Evolutionary conservation across 1,140 invertebrate species (phyloP), one percentile per base, ranked within the genome.

Genomic region (Drosophila serrata): DNA sequence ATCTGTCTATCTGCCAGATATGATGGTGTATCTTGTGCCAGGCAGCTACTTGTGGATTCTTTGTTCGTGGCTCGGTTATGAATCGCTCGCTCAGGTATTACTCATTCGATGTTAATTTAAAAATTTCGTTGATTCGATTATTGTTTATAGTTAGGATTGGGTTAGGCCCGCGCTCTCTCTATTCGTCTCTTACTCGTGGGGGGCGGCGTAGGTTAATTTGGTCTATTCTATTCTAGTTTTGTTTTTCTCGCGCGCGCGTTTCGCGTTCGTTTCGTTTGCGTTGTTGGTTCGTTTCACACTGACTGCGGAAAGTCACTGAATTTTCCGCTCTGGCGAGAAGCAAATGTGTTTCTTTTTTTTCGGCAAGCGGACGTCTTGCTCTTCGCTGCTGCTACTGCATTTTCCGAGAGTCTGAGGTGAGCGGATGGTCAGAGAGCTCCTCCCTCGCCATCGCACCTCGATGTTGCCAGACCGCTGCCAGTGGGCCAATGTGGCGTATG

Each of bases 231-330:
- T 68, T 76, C 77, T 61, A 31, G 61, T 75, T 63, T 40, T 61
- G 24, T 53, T 74, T 69, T 64, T 64, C 61, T 39, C 65, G 65
- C 65, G 65, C 73, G 79, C 85, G 86, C 78, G 51, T 55, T 55
- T 87, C 85, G 85, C 85, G 85, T 88, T 88, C 85, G 85, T 88
- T 88, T 88, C 85, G 85, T 88, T 88, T 88, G 59, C 69, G 81
- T 90, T 88, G 81, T 88, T 88, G 85, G 85, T 88, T 88, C 85
- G 85, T 88, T 88, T 88, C 85, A 88, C 85, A 88, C 85, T 88
- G 67, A 55, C 51, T 55, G 51, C 33, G 51, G 22, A 17, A 80
- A 87, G 82, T 84, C 85, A 88, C 82, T 88, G 76, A 87, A 88
- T 74, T 64, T 81, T 84, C 77, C 74, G 62, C 85, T 90, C 84